These are phyloP conservation scores for Chamaea fasciata DNA, from an alignment of 2,113 vertebrate species.

Conservation along the genomic window DNA sequence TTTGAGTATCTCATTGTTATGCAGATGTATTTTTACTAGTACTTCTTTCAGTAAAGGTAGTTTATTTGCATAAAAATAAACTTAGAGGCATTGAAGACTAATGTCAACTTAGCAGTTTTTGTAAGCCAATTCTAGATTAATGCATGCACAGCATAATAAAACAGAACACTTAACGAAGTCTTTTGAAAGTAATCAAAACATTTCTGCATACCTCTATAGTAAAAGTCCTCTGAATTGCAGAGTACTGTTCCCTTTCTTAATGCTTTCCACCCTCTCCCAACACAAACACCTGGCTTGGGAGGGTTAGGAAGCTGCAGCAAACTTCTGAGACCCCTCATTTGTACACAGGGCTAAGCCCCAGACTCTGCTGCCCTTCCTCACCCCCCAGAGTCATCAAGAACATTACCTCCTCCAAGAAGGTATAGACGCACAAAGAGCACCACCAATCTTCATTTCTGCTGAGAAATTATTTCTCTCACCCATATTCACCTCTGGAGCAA, in stretches of 20 bases:
- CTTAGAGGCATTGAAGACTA: not conserved
- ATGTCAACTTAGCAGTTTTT: not conserved
- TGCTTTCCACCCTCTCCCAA: not conserved
- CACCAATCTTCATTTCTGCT: not conserved
- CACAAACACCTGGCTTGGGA: not conserved
- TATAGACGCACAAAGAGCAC: not conserved
- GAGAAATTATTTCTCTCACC: not conserved
- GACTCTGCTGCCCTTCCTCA: not conserved
- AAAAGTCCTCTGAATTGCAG: not conserved
- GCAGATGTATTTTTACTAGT: not conserved
- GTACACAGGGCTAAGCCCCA: not conserved
- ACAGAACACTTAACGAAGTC: not conserved
- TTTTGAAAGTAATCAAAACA: not conserved
- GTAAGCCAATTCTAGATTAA: not conserved
- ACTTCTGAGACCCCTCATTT: not conserved
- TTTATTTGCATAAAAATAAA: not conserved
- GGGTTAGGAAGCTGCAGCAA: not conserved
- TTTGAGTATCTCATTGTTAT: not conserved
- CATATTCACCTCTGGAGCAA: not conserved
- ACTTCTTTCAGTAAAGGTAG: not conserved
- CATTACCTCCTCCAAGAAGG: not conserved
- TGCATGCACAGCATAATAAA: not conserved
- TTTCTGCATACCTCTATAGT: fast-evolving
- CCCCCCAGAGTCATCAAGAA: not conserved
- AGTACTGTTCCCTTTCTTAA: not conserved